A percentile compares a stretch with the other conserved stretches of the same genome.
Evolutionary conservation across 2,888 invertebrate species (phyloP).

Genomic region (Eilema sororculum): DNA sequence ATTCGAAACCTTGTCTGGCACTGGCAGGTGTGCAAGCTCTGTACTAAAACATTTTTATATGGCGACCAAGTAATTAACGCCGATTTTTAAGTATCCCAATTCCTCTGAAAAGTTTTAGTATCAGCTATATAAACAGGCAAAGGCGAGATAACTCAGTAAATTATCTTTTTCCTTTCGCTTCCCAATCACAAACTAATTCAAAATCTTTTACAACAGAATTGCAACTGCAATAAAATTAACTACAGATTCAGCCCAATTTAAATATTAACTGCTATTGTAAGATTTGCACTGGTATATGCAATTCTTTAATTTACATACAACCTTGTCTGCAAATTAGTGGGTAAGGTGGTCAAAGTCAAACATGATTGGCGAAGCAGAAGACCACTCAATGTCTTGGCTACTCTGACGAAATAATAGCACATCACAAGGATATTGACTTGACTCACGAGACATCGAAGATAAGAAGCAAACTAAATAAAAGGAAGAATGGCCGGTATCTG

Average conservation of each 20-base stretch:
- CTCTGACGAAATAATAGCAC: neutral
- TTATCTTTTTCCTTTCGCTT: neutral
- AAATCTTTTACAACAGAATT: no score
- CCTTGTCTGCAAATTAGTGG: constrained; percentile 30
- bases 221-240: no score
- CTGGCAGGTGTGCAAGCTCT: constrained; percentile 35
- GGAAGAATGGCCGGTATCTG: neutral
- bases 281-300: neutral
- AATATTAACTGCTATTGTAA: neutral
- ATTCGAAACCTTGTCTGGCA: constrained; percentile 44
- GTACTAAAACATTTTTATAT: constrained; percentile 35
- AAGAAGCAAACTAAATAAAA: neutral
- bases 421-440: neutral
- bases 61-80: constrained; percentile 8
- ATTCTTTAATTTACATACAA: neutral
- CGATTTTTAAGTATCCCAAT: neutral
- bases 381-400: neutral
- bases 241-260: neutral
- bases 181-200: no score
- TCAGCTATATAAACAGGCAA: neutral
- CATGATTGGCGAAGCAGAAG: constrained; percentile 3
- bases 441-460: neutral
- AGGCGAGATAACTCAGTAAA: neutral
- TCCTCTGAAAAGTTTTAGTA: neutral
- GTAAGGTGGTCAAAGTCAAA: constrained; percentile 45